A percentile compares a stretch with the other conserved stretches of the same genome.
These are phyloP conservation scores for Mustela nigripes DNA, from an alignment of 2,113 vertebrate species.

Conservation along the genomic window DNA sequence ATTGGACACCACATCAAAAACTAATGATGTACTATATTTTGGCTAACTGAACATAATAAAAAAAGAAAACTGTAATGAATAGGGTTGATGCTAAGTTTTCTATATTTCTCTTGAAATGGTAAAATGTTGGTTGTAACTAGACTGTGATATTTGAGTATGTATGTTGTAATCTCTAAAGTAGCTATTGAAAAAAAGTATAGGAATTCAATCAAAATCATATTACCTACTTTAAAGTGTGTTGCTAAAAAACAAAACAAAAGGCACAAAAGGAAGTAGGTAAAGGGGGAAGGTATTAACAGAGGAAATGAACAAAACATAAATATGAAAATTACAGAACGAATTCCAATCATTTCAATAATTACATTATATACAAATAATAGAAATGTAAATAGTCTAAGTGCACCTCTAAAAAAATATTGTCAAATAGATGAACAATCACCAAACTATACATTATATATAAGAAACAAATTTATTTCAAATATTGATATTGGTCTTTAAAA, in stretches of 20 bases:
- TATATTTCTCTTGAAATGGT: background rate
- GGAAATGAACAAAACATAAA: background rate
- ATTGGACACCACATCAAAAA: too few relatives aligned
- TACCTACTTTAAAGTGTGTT: background rate
- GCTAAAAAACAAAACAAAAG: background rate
- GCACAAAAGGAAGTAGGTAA: background rate
- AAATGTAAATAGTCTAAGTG: background rate
- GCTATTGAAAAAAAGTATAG: background rate
- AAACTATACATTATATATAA: background rate
- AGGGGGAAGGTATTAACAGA: background rate
- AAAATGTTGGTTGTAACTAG: background rate
- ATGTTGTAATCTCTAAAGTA: background rate
- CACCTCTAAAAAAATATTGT: background rate
- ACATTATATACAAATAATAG: background rate
- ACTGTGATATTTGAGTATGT: background rate
- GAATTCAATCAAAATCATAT: background rate
- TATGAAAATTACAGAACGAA: background rate
- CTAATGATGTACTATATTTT: too few relatives aligned
- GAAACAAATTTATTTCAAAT: background rate
- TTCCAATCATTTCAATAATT: background rate
- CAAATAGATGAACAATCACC: background rate
- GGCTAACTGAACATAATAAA: too few relatives aligned
- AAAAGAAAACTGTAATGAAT: background rate
- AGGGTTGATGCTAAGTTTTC: background rate
- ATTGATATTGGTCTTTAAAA: background rate